Evolutionary conservation across 2,113 vertebrate genomes (phyloP).

Genomic region (Cavia aperea): DNA sequence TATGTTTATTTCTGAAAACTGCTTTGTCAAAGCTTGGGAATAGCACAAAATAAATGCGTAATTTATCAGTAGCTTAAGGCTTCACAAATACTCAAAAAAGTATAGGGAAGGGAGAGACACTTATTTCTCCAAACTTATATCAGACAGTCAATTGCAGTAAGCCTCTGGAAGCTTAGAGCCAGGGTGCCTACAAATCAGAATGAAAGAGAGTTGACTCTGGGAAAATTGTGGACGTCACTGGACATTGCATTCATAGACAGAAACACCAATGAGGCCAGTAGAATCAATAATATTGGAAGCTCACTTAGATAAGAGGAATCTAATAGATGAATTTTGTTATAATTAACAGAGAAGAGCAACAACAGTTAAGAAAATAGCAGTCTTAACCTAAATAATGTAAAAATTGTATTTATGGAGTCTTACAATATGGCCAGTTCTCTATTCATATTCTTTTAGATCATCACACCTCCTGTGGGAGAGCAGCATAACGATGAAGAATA

Average conservation of each 20-base stretch:
- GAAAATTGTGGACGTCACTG: not conserved
- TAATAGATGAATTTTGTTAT: not conserved
- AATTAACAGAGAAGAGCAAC: not conserved
- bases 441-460: not conserved
- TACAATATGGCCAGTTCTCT: not conserved
- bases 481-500: not conserved
- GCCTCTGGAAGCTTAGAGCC: not conserved
- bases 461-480: constrained; percentile 22
- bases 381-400: constrained; percentile 8
- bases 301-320: not conserved
- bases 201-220: not conserved
- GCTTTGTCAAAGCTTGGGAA: not conserved
- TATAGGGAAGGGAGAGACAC: rapidly evolving
- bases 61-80: not conserved
- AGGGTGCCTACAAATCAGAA: not conserved
- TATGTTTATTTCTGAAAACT: not conserved
- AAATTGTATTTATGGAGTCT: not conserved
- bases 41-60: not conserved
- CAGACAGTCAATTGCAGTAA: not conserved
- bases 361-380: not conserved
- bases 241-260: not conserved
- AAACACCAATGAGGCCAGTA: not conserved
- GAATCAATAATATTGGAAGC: not conserved
- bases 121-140: not conserved
- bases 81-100: not conserved